phyloP scores from a whole-genome alignment of 1,140 invertebrate species.

The Drosophila bocqueti region DNA sequence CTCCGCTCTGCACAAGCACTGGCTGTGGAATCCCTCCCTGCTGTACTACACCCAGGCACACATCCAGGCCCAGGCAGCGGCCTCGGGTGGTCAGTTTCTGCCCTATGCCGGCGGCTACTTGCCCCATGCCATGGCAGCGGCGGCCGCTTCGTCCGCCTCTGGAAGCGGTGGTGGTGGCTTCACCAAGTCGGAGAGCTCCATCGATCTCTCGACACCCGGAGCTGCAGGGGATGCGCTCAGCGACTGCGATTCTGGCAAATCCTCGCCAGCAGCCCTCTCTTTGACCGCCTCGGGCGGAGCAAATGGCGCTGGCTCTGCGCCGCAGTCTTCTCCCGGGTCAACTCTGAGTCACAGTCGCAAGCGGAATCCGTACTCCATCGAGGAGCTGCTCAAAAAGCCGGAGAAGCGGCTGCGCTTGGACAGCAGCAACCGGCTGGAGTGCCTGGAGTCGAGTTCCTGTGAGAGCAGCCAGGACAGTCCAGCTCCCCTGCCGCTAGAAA shows the following conservation, averaged over 20 bases:
- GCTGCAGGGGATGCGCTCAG: conserved; percentile 61
- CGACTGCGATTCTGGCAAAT: conserved; percentile 82
- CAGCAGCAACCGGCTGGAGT: conserved; percentile 55
- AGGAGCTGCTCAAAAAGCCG: conserved; percentile 93
- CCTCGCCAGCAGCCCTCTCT: conserved; percentile 70
- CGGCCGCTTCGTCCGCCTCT: conserved; percentile 26
- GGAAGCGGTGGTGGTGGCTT: conserved; percentile 38
- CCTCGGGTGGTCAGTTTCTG: conserved; percentile 63
- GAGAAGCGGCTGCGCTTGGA: conserved; percentile 85
- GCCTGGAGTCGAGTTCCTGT: conserved; percentile 62
- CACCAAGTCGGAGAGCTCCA: conserved; percentile 82
- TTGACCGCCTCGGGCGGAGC: conserved; percentile 25
- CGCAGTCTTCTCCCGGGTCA: conserved; percentile 15
- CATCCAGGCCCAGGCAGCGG: conserved; percentile 70
- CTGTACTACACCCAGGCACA: conserved; percentile 80
- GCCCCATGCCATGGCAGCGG: conserved; percentile 63
- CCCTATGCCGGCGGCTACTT: conserved; percentile 62
- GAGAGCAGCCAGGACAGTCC: conserved; percentile 58
- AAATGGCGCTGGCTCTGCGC: conserved; percentile 4
- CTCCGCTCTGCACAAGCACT: conserved; percentile 78
- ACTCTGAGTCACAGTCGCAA: conserved; percentile 86
- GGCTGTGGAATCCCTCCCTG: conserved; percentile 83
- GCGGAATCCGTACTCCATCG: conserved; percentile 93
- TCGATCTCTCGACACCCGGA: conserved; percentile 70
- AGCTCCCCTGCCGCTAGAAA: background rate